Conservation (phyloP, 2,888 invertebrate species). For the Carabus problematicus region DNA sequence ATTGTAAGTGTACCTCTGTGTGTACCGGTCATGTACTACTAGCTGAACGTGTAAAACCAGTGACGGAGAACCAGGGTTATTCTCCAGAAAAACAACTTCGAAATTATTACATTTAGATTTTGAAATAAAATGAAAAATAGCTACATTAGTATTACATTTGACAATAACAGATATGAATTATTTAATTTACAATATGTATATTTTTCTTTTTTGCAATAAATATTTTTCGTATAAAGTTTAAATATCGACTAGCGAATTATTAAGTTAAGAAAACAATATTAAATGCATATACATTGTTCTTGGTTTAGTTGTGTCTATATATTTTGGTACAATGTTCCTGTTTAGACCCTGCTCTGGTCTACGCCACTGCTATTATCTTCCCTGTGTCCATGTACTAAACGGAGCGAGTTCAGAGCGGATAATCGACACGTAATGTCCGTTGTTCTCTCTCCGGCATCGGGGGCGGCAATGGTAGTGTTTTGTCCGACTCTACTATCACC, state of each 20-base stretch:
- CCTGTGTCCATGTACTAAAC: not conserved
- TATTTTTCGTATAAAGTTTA: too few species aligned
- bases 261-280: not conserved
- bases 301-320: not conserved
- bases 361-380: not conserved
- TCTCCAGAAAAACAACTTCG: too few species aligned
- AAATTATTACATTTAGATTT: too few species aligned
- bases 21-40: too few species aligned
- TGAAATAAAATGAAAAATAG: too few species aligned
- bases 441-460: constrained; percentile 9
- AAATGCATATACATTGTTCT: not conserved
- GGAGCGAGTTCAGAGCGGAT: constrained; percentile 12
- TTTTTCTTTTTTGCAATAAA: not conserved
- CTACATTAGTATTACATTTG: too few species aligned
- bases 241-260: too few species aligned
- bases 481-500: not conserved
- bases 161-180: too few species aligned
- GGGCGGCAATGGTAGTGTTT: too few species aligned
- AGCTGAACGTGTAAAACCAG: too few species aligned
- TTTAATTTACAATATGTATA: not conserved
- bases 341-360: not conserved
- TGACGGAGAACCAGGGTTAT: too few species aligned
- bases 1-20: too few species aligned
- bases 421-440: constrained; percentile 19
- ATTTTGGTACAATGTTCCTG: not conserved